phyloP scores from a whole-genome alignment of 2,797 vertebrate genomes.

The Decapterus maruadsi region DNA sequence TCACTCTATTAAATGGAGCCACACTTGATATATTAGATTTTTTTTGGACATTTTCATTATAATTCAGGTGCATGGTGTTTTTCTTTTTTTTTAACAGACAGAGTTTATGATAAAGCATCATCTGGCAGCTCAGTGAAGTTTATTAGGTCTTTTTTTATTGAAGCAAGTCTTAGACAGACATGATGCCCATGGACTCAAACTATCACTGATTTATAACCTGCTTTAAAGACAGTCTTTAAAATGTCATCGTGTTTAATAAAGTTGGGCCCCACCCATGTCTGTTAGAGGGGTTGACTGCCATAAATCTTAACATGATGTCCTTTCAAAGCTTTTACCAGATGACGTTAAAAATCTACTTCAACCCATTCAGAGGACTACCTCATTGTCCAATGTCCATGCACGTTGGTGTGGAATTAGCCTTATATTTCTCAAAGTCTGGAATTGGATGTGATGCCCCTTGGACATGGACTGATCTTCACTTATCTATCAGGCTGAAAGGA shows the following conservation, averaged over 20 bases:
- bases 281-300: not conserved
- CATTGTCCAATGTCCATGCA: not conserved
- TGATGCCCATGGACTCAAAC: not conserved
- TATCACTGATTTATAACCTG: slow-evolving; percentile 1
- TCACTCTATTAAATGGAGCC: not conserved
- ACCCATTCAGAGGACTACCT: not conserved
- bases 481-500: not conserved
- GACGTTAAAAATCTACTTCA: not conserved
- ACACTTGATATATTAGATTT: not conserved
- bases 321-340: not conserved
- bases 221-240: slow-evolving; percentile 13
- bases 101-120: not conserved
- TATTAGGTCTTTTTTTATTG: not conserved
- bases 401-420: not conserved
- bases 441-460: not conserved
- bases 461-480: not conserved
- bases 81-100: not conserved
- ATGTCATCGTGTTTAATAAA: not conserved
- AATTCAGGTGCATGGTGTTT: not conserved
- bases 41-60: not conserved
- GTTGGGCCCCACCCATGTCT: not conserved
- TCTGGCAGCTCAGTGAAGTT: not conserved
- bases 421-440: not conserved
- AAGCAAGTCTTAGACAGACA: slow-evolving; percentile 2
- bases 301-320: not conserved